Evolutionary conservation across 1,140 invertebrate species (phyloP).

Genomic region (Ceratina calcarata): DNA sequence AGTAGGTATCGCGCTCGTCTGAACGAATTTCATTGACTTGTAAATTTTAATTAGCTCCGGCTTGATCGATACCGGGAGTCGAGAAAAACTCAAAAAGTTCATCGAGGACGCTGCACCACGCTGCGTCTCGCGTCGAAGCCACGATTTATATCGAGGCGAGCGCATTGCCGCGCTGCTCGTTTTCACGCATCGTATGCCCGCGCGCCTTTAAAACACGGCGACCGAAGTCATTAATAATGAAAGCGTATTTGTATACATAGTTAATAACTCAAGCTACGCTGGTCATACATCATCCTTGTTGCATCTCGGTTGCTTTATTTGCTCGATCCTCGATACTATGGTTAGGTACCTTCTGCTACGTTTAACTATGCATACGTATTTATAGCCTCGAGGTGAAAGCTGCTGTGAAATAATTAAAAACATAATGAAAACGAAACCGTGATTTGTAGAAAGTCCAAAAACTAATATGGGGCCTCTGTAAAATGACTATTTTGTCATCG

Average conservation of each 20-base stretch:
- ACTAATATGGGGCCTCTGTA: too few species aligned
- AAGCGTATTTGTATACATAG: slow-evolving; percentile 42
- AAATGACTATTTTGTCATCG: too few species aligned
- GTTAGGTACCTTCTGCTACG: neutral
- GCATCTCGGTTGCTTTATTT: slow-evolving; percentile 28
- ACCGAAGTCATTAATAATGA: slow-evolving; percentile 41
- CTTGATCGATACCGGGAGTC: slow-evolving; percentile 1
- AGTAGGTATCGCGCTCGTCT: neutral
- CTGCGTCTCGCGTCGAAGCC: slow-evolving; percentile 6
- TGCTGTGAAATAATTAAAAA: too few species aligned
- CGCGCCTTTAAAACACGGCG: slow-evolving; percentile 22
- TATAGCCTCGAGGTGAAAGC: too few species aligned
- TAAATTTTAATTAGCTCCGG: slow-evolving; percentile 21
- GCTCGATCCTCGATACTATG: slow-evolving; percentile 13
- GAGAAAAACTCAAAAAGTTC: slow-evolving; percentile 3
- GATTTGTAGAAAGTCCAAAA: too few species aligned
- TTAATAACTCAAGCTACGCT: slow-evolving; percentile 37
- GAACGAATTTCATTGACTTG: slow-evolving; percentile 1
- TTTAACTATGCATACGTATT: too few species aligned
- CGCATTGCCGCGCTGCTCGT: slow-evolving; percentile 11
- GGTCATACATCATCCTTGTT: slow-evolving; percentile 36
- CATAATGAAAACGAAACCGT: too few species aligned
- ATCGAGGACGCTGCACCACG: neutral
- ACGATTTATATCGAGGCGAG: slow-evolving; percentile 19
- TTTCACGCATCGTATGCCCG: slow-evolving; percentile 4